Evolutionary conservation across 2,113 vertebrate genomes (phyloP), one percentile per base, ranked within the genome.

Genomic region (Apteryx owenii): DNA sequence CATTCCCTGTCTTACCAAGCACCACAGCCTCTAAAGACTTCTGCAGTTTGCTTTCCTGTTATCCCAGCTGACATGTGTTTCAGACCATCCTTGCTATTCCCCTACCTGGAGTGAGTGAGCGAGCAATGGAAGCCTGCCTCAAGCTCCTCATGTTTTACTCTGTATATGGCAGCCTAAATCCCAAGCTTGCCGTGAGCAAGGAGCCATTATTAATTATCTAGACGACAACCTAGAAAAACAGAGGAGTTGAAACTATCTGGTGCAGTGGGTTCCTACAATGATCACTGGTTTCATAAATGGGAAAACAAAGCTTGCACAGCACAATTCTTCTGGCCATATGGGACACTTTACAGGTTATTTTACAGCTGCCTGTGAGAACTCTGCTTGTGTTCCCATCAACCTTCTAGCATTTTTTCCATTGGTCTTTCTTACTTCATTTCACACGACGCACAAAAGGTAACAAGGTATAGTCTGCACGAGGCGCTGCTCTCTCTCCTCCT

Each of bases 391-490:
- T 79, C 14, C 7, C 36, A 25, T 80, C 56, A 80, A 0, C 72
- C 19, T 56, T 68, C 14, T 21, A 85, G 58, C 36, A 80, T 36
- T 11, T 76, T 48, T 73, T 76, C 66, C 3, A 0, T 9, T 85
- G 48, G 29, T 76, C 53, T 77, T 68, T 76, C 53, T 77, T 68
- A 80, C 26, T 54, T 54, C 25, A 7, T 53, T 53, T 53, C 51
- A 90, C 75, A 82, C 0, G 4, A 80, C 36, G 22, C 40, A 68
- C 9, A 29, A 69, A 48, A 44, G 76, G 28, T 12, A 50, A 6
- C 36, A 17, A 0, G 1, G 18, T 25, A 62, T 17, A 62, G 16
- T 21, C 70, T 48, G n/a, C 16, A 40, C 4, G 66, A 3, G 7
- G n/a, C 33, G 31, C 44, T 81, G 42, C 25, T 70, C 53, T 50